These are phyloP conservation scores for Melanostoma mellinum DNA, from an alignment of 2,888 invertebrate species.

Conservation along the genomic window DNA sequence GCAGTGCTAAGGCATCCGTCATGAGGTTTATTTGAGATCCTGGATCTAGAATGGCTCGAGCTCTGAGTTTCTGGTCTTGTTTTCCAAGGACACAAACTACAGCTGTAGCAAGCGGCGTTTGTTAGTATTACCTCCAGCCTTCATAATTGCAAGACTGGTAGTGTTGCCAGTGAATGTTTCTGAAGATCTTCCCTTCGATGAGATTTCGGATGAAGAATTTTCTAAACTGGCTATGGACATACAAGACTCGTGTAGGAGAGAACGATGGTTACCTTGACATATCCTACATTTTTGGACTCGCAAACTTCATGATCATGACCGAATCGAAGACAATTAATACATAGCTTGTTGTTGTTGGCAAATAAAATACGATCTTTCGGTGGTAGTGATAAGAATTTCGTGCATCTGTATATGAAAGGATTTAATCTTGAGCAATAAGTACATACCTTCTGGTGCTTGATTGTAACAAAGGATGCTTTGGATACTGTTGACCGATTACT, in stretches of 20 bases:
- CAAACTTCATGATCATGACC: constrained; percentile 1
- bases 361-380: constrained; percentile 13
- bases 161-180: background rate
- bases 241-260: background rate
- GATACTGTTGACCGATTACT: background rate
- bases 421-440: background rate
- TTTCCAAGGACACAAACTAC: no score
- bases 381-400: background rate
- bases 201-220: no score
- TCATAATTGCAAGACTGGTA: no score
- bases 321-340: constrained; percentile 11
- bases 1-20: background rate
- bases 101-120: background rate
- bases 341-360: background rate
- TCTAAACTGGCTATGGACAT: no score
- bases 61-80: no score
- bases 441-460: background rate
- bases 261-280: constrained; percentile 9
- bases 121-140: background rate
- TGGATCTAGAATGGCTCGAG: constrained; percentile 4
- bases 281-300: constrained; percentile 7
- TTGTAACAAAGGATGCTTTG: background rate
- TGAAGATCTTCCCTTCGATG: background rate
- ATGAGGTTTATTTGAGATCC: constrained; percentile 1
- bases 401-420: constrained; percentile 7